These are phyloP conservation scores for Hedya salicella DNA, from an alignment of 2,888 invertebrate species.

Conservation along the genomic window DNA sequence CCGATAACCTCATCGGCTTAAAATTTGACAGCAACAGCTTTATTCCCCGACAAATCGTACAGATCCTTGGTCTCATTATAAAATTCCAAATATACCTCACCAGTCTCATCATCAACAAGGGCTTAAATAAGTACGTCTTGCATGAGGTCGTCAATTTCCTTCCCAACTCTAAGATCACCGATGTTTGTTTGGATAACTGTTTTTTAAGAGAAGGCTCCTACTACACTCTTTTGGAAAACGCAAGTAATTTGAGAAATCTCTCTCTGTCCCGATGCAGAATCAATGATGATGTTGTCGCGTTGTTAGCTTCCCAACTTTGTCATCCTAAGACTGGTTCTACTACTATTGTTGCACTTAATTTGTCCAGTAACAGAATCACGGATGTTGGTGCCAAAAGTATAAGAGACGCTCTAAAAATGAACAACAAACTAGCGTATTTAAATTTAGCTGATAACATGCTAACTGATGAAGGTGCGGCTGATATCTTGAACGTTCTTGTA, in stretches of 20 bases:
- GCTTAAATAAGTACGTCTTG: constrained; percentile 52
- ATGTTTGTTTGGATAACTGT: constrained; percentile 61
- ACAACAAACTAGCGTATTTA: constrained; percentile 61
- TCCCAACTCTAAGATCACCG: constrained; percentile 58
- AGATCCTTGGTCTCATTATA: constrained; percentile 58
- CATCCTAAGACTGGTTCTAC: constrained; percentile 57
- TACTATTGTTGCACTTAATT: constrained; percentile 58
- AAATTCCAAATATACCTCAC: constrained; percentile 55
- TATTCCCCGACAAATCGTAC: constrained; percentile 58
- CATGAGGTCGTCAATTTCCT: constrained; percentile 62
- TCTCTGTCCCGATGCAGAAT: constrained; percentile 65
- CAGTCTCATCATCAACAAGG: constrained; percentile 56
- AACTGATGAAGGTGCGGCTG: constrained; percentile 58
- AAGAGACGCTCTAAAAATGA: constrained; percentile 58
- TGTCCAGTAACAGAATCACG: constrained; percentile 66
- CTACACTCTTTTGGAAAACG: constrained; percentile 54
- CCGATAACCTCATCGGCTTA: constrained; percentile 56
- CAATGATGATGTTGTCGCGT: constrained; percentile 56
- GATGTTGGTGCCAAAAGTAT: constrained; percentile 60
- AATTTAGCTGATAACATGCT: constrained; percentile 65
- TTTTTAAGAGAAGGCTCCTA: constrained; percentile 58
- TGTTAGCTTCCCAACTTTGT: constrained; percentile 53
- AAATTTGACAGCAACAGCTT: constrained; percentile 55
- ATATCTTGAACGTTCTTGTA: constrained; percentile 54
- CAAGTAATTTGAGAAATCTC: constrained; percentile 53